Conservation (phyloP, 2,113 vertebrate genomes). For the Lophura nycthemera region DNA sequence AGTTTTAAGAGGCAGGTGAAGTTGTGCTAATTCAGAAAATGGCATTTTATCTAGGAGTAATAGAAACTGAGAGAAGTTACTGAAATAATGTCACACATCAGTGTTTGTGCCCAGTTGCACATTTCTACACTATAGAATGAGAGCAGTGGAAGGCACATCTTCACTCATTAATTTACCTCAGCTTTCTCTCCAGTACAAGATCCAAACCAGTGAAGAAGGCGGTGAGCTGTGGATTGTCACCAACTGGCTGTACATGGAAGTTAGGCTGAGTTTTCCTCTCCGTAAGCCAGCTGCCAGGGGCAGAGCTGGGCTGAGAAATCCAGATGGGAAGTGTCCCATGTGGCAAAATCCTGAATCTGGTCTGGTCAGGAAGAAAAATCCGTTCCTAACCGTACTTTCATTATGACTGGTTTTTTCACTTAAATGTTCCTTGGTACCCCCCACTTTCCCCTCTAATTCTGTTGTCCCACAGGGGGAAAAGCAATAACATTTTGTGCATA, state of each 20-base stretch:
- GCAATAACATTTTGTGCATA: not conserved
- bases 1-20: not conserved
- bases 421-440: not conserved
- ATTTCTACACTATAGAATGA: not conserved
- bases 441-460: not conserved
- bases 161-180: not conserved
- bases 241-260: not conserved
- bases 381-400: not conserved
- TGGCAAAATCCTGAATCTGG: not conserved
- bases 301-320: not conserved
- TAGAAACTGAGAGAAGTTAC: not conserved
- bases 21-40: not conserved
- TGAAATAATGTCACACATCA: not conserved
- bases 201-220: not conserved
- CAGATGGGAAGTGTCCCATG: not conserved
- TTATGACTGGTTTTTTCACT: not conserved
- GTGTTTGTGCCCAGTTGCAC: not conserved
- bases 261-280: not conserved
- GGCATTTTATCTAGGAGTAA: not conserved
- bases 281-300: not conserved
- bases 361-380: not conserved
- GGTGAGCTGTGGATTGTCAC: not conserved
- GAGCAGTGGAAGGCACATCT: not conserved
- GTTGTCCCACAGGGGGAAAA: not conserved
- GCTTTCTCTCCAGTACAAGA: not conserved